phyloP scores from a whole-genome alignment of 2,888 invertebrate species.

The Stenchaetothrips biformis region DNA sequence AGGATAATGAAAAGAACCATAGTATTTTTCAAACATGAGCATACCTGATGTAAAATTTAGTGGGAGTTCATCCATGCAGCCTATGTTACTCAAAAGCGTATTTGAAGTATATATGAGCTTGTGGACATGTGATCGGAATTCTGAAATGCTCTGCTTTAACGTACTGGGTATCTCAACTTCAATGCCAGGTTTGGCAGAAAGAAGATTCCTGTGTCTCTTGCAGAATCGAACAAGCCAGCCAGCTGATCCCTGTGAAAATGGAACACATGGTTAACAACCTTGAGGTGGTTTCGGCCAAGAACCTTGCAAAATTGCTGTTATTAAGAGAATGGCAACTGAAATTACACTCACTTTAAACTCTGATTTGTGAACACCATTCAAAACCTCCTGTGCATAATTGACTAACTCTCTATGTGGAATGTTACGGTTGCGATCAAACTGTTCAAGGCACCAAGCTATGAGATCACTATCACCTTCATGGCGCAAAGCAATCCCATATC shows the following conservation, averaged over 20 bases:
- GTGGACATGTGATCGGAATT: conserved; percentile 36
- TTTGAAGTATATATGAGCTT: conserved; percentile 31
- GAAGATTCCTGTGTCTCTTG: conserved; percentile 39
- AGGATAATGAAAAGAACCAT: neutral
- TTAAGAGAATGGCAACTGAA: neutral
- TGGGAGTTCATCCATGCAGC: conserved; percentile 42
- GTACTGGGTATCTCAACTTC: conserved; percentile 38
- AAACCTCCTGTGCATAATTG: conserved; percentile 35
- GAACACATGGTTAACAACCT: neutral
- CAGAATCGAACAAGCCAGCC: conserved; percentile 42
- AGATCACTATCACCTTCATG: conserved; percentile 37
- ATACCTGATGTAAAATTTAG: conserved; percentile 38
- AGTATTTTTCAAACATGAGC: conserved; percentile 19
- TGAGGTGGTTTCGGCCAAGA: neutral
- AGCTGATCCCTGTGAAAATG: conserved; percentile 38
- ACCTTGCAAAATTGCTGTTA: no score
- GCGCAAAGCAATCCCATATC: conserved; percentile 36
- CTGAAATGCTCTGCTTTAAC: conserved; percentile 36
- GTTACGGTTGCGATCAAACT: conserved; percentile 40
- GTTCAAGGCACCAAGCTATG: conserved; percentile 40
- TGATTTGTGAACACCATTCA: conserved; percentile 30
- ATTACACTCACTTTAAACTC: conserved; percentile 16
- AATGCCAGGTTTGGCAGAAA: conserved; percentile 39
- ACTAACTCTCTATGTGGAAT: conserved; percentile 40
- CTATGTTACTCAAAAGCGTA: conserved; percentile 35